phyloP scores from a whole-genome alignment of 2,797 vertebrate genomes.

The Platyrinchus mystaceus region DNA sequence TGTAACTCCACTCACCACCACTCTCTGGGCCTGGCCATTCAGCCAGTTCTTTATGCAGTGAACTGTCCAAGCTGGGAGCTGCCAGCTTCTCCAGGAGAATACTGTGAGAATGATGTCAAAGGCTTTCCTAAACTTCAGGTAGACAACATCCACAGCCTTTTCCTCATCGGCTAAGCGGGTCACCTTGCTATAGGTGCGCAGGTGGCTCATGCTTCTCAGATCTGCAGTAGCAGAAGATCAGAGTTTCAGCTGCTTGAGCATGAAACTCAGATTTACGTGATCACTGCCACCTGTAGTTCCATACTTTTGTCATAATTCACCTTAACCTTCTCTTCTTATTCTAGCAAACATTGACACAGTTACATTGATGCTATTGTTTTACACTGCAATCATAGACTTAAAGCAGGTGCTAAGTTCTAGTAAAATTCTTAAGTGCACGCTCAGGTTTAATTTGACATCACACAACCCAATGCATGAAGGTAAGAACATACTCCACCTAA shows the following conservation, averaged over 20 bases:
- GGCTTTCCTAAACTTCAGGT: rapidly evolving
- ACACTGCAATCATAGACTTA: background rate
- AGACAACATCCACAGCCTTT: background rate
- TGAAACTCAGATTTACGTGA: background rate
- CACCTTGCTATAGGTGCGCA: background rate
- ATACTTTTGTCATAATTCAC: background rate
- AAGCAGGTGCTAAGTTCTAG: background rate
- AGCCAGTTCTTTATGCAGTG: no score
- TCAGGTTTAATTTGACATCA: background rate
- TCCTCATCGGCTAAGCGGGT: background rate
- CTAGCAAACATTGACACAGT: background rate
- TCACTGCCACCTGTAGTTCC: background rate
- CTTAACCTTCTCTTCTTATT: background rate
- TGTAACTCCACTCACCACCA: background rate
- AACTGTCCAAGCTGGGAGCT: background rate
- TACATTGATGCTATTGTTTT: background rate
- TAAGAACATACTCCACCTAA: background rate
- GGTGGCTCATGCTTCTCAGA: background rate
- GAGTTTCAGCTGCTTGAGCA: background rate
- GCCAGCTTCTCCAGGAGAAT: background rate
- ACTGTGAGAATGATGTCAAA: background rate
- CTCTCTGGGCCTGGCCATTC: no score
- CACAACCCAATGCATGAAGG: background rate
- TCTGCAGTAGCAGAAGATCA: background rate
- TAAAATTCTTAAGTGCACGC: background rate